A percentile compares a stretch with the other conserved stretches of the same genome.
phyloP scores from a whole-genome alignment of 2,888 invertebrate species.

The Yponomeuta plumbellus region DNA sequence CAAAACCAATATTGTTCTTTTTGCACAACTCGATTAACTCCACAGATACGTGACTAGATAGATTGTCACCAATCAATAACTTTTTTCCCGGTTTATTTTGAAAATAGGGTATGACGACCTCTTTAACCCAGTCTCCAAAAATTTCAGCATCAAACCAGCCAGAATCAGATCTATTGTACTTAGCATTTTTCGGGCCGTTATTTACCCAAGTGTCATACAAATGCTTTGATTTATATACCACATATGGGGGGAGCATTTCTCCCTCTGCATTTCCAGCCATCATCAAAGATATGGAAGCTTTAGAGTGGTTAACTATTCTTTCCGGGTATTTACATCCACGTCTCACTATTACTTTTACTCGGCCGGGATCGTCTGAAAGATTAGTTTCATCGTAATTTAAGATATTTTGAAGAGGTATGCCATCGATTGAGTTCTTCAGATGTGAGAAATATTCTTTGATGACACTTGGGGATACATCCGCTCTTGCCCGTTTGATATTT shows the following conservation, averaged over 20 bases:
- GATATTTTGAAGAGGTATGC: neutral
- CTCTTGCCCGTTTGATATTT: constrained; percentile 7
- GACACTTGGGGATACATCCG: constrained; percentile 1
- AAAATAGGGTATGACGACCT: constrained; percentile 10
- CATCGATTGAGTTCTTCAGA: neutral
- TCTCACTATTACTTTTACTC: neutral
- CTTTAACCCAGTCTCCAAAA: constrained; percentile 15
- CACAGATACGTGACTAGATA: constrained; percentile 20
- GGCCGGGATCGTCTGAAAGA: constrained; percentile 3
- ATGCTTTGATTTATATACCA: neutral
- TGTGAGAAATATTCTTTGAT: constrained; percentile 3
- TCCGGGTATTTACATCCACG: constrained; percentile 9
- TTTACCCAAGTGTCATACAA: constrained; percentile 4
- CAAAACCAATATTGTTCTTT: constrained; percentile 18
- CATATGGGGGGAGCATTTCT: constrained; percentile 6
- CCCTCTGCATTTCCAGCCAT: constrained; percentile 7
- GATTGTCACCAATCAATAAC: constrained; percentile 24
- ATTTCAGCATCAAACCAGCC: constrained; percentile 5
- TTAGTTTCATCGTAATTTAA: constrained; percentile 11
- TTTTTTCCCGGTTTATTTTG: constrained; percentile 19
- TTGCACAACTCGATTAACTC: constrained; percentile 19
- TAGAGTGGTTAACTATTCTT: constrained; percentile 7
- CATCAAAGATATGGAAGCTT: constrained; percentile 7
- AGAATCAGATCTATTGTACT: neutral
- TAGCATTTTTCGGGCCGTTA: neutral